Percentiles rank a stretch among this genome's conserved stretches.
phyloP scores from a whole-genome alignment of 2,113 vertebrate genomes.

The Etheostoma spectabile region DNA sequence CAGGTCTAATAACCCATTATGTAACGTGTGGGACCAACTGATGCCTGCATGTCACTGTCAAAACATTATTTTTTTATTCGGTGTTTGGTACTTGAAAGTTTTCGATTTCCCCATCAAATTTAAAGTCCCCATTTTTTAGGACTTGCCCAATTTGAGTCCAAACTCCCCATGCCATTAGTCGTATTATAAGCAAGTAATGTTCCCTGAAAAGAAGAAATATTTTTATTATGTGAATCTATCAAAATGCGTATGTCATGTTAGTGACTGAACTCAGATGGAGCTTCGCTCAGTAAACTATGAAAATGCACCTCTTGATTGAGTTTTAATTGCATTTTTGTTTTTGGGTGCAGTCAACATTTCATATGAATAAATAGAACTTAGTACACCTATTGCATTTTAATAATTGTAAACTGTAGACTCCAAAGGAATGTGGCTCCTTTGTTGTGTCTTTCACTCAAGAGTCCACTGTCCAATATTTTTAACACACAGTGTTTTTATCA shows the following conservation, averaged over 20 bases:
- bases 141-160: no score
- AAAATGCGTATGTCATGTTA: background rate
- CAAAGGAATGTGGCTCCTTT: background rate
- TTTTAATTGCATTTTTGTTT: conserved; percentile 10
- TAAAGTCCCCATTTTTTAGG: background rate
- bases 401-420: background rate
- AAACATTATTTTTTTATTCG: background rate
- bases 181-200: background rate
- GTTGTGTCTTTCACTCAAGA: no score
- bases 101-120: background rate
- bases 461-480: background rate
- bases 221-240: background rate
- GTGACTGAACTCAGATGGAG: background rate
- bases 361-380: background rate
- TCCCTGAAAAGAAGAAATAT: background rate
- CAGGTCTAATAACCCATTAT: background rate
- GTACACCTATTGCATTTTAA: background rate
- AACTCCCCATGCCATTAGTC: background rate
- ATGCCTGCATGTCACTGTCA: accelerated
- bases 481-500: background rate
- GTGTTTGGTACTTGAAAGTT: background rate
- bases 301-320: conserved; percentile 1
- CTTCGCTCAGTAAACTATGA: conserved; percentile 9
- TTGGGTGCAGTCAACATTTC: background rate
- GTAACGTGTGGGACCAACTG: background rate